phyloP scores from a whole-genome alignment of 2,113 vertebrate genomes.

The Macroglossus sobrinus region DNA sequence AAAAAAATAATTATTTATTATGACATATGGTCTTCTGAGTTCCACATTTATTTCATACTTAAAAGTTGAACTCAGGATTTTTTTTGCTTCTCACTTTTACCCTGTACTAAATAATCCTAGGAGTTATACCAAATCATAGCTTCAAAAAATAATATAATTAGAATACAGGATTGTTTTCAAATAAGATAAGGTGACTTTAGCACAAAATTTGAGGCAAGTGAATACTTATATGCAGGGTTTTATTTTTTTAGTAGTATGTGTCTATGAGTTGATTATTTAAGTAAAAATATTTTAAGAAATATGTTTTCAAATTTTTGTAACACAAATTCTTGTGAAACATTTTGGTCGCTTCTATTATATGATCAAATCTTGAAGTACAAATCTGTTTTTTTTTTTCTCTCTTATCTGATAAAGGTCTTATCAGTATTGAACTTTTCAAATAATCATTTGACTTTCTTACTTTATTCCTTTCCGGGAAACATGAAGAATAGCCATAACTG shows the following conservation, averaged over 20 bases:
- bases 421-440: slow-evolving; percentile 13
- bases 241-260: not conserved
- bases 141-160: not conserved
- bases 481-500: slow-evolving; percentile 21
- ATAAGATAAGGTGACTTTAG: not conserved
- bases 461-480: slow-evolving; percentile 48
- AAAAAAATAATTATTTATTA: not conserved
- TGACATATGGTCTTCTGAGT: not conserved
- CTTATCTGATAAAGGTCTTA: not conserved
- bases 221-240: not conserved
- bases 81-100: not conserved
- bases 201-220: not conserved
- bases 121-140: not conserved
- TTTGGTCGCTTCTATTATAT: not conserved
- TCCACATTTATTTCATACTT: not conserved
- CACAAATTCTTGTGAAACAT: not conserved
- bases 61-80: not conserved
- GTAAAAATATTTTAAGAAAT: not conserved
- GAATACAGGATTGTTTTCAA: not conserved
- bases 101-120: not conserved
- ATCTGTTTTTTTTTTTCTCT: not conserved
- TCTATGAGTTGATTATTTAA: not conserved
- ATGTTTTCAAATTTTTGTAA: not conserved
- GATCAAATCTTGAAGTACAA: not conserved
- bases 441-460: slow-evolving; percentile 21